Percentiles rank a stretch among this genome's conserved stretches.
Evolutionary conservation across 2,113 vertebrate species (phyloP).

Genomic region (Thomomys bottae): DNA sequence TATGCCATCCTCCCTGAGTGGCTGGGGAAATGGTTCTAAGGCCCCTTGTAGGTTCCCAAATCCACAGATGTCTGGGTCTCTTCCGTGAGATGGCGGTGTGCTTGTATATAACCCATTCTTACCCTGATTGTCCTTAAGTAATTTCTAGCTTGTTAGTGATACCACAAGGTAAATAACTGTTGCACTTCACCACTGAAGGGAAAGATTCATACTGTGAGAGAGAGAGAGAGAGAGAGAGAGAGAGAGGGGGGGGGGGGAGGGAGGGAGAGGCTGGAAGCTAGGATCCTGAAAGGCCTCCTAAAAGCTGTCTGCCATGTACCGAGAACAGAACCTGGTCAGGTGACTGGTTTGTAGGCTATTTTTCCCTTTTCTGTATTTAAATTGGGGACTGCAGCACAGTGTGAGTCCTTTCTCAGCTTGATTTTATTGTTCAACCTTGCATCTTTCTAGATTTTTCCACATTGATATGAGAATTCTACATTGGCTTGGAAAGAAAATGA

Average conservation of each 20-base stretch:
- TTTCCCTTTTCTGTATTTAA: neutral
- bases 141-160: too few relatives aligned
- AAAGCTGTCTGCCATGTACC: accelerated
- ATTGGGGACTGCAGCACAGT: neutral
- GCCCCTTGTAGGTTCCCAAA: neutral
- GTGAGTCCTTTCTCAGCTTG: accelerated
- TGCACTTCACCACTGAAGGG: too few relatives aligned
- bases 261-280: too few relatives aligned
- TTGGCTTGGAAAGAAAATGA: neutral
- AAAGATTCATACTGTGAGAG: too few relatives aligned
- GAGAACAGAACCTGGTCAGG: neutral
- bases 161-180: neutral
- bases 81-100: neutral
- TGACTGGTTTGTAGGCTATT: neutral
- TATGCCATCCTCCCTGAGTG: too few relatives aligned
- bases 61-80: too few relatives aligned
- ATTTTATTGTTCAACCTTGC: neutral
- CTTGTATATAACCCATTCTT: accelerated
- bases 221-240: too few relatives aligned
- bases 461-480: neutral
- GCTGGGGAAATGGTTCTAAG: neutral
- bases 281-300: accelerated
- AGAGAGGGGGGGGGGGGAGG: too few relatives aligned
- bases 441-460: neutral
- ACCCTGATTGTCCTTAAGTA: neutral